Conservation (phyloP, 2,113 vertebrate genomes). For the Synodontis membranacea region DNA sequence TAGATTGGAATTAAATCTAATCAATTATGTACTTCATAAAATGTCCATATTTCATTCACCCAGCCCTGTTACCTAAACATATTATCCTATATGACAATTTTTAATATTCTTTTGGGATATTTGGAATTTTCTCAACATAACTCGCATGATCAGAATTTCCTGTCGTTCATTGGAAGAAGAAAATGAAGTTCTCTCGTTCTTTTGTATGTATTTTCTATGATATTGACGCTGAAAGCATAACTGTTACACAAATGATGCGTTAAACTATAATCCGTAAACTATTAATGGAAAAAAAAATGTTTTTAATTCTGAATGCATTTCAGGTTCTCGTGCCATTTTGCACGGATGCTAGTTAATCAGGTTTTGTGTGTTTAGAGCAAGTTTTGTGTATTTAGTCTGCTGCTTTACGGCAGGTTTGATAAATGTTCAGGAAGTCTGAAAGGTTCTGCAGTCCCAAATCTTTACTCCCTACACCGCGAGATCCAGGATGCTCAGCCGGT, state of each 20-base stretch:
- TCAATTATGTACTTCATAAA: not conserved
- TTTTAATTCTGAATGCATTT: not conserved
- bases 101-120: no score
- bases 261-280: not conserved
- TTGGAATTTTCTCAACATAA: not conserved
- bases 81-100: not conserved
- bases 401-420: slow-evolving; percentile 64
- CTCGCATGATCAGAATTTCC: not conserved
- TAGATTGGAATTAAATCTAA: not conserved
- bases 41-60: not conserved
- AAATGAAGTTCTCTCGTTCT: not conserved
- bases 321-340: no score
- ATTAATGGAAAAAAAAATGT: not conserved
- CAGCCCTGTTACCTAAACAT: not conserved
- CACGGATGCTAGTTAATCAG: not conserved
- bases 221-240: not conserved
- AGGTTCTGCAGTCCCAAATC: slow-evolving; percentile 56
- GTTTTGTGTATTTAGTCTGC: not conserved
- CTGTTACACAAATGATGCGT: not conserved
- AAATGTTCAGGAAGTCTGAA: slow-evolving; percentile 55
- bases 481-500: slow-evolving; percentile 72
- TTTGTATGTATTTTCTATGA: not conserved
- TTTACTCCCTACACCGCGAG: slow-evolving; percentile 70
- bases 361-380: not conserved
- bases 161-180: not conserved